These are phyloP conservation scores for Atta texana DNA, from an alignment of 1,140 invertebrate species.

Conservation along the genomic window DNA sequence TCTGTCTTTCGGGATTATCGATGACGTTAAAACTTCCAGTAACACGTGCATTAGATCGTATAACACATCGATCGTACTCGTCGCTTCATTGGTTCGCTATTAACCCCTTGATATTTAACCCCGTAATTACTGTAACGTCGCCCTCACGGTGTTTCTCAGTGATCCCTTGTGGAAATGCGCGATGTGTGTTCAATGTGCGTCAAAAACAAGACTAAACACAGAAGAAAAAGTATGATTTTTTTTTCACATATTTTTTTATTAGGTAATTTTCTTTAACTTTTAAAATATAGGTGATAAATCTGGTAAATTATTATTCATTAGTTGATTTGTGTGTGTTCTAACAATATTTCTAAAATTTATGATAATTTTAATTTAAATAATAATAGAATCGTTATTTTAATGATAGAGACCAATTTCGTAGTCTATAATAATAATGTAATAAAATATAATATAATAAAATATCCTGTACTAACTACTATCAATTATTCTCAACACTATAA, in stretches of 20 bases:
- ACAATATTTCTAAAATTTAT: too few relatives aligned
- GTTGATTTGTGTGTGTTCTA: neutral
- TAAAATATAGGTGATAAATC: neutral
- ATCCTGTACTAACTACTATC: neutral
- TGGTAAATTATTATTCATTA: neutral
- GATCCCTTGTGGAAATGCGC: conserved; percentile 26
- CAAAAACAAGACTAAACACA: conserved; percentile 13
- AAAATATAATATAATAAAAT: neutral
- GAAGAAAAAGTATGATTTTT: neutral
- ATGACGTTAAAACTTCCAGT: conserved; percentile 43
- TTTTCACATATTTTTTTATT: neutral
- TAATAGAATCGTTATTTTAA: neutral
- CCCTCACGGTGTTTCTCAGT: conserved; percentile 26
- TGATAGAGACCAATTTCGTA: neutral
- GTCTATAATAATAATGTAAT: neutral
- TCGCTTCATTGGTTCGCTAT: conserved; percentile 80
- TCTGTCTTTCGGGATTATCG: conserved; percentile 53
- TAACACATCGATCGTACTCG: conserved; percentile 43
- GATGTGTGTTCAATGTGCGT: conserved; percentile 22
- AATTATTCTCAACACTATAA: neutral
- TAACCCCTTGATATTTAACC: conserved; percentile 84
- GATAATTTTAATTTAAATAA: neutral
- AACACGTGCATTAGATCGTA: conserved; percentile 40
- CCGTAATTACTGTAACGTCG: conserved; percentile 81
- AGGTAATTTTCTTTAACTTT: neutral